phyloP scores from a whole-genome alignment of 1,140 invertebrate genomes.

The Bombus huntii region DNA sequence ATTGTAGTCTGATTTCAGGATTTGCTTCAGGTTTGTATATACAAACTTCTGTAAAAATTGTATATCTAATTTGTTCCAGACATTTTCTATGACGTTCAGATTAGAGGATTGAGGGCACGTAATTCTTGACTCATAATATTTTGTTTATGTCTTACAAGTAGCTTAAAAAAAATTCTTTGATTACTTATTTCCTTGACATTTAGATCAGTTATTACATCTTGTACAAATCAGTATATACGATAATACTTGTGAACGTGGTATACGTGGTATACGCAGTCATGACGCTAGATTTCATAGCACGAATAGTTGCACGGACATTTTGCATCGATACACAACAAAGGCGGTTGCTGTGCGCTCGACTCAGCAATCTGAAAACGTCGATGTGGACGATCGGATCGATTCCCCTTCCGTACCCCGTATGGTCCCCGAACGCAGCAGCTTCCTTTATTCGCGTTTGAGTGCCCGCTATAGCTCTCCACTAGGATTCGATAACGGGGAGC shows the following conservation, averaged over 20 bases:
- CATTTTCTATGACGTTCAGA: too few species aligned
- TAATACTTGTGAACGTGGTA: not conserved
- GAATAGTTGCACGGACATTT: not conserved
- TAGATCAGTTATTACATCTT: not conserved
- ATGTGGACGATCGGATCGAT: slow-evolving; percentile 37
- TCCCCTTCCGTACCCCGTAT: not conserved
- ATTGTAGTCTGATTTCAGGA: not conserved
- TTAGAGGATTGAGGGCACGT: too few species aligned
- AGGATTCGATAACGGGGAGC: slow-evolving; percentile 15
- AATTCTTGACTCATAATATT: not conserved
- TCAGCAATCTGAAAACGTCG: slow-evolving; percentile 14
- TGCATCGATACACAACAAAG: slow-evolving; percentile 23
- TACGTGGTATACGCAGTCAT: not conserved
- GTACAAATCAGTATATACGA: not conserved
- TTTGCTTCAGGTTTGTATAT: not conserved
- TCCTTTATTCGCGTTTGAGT: slow-evolving; percentile 39
- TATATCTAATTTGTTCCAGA: too few species aligned
- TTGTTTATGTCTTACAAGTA: not conserved
- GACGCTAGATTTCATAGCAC: not conserved
- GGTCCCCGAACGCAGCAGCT: slow-evolving; percentile 12
- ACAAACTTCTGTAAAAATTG: not conserved
- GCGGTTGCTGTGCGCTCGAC: not conserved
- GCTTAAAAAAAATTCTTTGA: too few species aligned
- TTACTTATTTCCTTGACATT: too few species aligned
- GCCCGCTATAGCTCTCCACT: not conserved